Evolutionary conservation across 2,113 vertebrate species (phyloP), one percentile per base, ranked within the genome.

Genomic region (Ariopsis seemanni): DNA sequence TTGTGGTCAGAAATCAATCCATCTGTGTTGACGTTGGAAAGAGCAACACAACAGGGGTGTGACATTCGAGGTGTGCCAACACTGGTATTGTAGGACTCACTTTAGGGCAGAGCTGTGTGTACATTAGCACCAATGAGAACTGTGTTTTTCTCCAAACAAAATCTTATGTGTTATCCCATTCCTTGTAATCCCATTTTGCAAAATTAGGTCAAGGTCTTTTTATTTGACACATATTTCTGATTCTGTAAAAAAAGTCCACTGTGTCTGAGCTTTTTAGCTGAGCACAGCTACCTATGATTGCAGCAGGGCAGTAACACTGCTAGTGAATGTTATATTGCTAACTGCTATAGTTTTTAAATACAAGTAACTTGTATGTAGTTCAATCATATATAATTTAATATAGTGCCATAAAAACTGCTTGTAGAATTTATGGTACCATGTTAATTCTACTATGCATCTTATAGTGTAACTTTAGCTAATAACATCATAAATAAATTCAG

Each of bases 11-110:
- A 57, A 79, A 57, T 79, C n/a, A 17, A 79, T 25, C 53, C 77
- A 30, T 55, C 77, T 79, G 77, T 79, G 77, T 55, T 79, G 77
- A 57, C 8, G 53, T 18, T 79, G 52, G 52, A 79, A 57, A 79
- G 30, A 8, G 52, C 7, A 2, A n/a, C 8, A 1, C 77, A 79
- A 9, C n/a, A 18, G 7, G 52, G 52, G 52, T 57, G 77, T 30
- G 52, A 57, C 53, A 79, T 79, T 79, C 77, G 25, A 57, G 53
- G 50, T 27, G 53, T 57, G n/a, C 77, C 77, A 79, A n/a, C 27
- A 30, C 2, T 79, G 53, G n/a, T 78, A 77, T 77, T 77, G 52
- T 77, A 53, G 75, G 11, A 53, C 11, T 17, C 11, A n/a, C 12
- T 78, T 78, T 14, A 78, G 11, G 22, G 53, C 75, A 78, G 53